Evolutionary conservation across 2,797 vertebrate genomes (phyloP), one percentile per base, ranked within the genome.

Genomic region (Chaetodon trifasciatus): DNA sequence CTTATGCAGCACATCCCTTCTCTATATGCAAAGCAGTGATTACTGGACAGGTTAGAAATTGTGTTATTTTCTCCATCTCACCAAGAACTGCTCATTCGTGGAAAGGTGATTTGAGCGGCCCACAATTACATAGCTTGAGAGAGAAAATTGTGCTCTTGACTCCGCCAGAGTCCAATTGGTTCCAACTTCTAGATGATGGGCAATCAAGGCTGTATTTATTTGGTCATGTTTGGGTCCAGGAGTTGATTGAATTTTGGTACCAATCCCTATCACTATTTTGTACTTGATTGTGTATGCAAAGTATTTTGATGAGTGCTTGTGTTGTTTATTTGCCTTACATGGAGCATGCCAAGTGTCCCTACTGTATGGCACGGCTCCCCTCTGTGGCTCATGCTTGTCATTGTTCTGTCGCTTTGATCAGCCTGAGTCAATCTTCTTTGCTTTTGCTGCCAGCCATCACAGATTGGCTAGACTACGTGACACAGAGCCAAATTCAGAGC

Each of bases 401-500:
- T 91, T 92, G 89, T 91, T 86, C 81, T 87, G 85, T 86, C 50
- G 62, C 86, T 92, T 92, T 92, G 87, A 92, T 93, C 87, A 88
- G 86, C 77, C 58, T 50, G 73, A 90, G 79, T 92, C 90, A 85
- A 88, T 91, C 83, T 83, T 89, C 87, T 83, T 88, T 89, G 85
- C 86, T 49, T 79, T 70, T 15, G 55, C 73, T 93, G 89, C 90
- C 87, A 88, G 90, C 86, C 88, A 79, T 91, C 80, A 57, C 89
- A 91, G 87, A 91, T 93, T 93, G 91, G 90, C 90, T 87, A 87
- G 91, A 92, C 90, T 65, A 40, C 83, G 84, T 89, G 90, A 92
- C 88, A 88, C 64, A 0, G 65, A 91, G 94, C 91, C 94, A 94
- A 90, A 93, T 91, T 87, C 85, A 79, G 79, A 91, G 83, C 85